These are phyloP conservation scores for Apis laboriosa DNA, from an alignment of 1,140 invertebrate genomes.

Conservation along the genomic window DNA sequence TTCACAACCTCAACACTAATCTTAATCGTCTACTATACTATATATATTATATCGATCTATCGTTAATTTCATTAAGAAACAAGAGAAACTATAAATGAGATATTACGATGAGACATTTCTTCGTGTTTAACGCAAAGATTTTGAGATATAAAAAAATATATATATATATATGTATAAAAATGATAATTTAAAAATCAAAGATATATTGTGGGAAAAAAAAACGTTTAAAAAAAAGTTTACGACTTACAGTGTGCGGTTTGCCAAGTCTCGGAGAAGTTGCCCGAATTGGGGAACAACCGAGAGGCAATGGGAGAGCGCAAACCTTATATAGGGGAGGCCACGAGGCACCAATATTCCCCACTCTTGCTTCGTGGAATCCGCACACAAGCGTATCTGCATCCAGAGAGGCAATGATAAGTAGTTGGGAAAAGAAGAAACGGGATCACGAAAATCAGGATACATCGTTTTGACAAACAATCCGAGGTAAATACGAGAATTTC, in stretches of 20 bases:
- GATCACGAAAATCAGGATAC: not conserved
- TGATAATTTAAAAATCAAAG: no score
- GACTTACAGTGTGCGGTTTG: conserved; percentile 73
- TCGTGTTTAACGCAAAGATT: no score
- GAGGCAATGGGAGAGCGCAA: conserved; percentile 66
- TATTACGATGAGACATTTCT: no score
- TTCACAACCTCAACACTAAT: not conserved
- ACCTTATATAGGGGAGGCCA: conserved; percentile 76
- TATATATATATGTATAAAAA: no score
- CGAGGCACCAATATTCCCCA: conserved; percentile 59
- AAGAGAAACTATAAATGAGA: no score
- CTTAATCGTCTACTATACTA: not conserved
- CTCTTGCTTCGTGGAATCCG: conserved; percentile 39
- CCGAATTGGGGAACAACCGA: conserved; percentile 77
- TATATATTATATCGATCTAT: no score
- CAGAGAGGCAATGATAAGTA: not conserved
- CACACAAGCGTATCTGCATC: not conserved
- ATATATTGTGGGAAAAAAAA: not conserved
- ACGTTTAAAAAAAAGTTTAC: not conserved
- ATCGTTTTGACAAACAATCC: no score
- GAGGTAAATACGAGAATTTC: no score
- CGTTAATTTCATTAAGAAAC: no score
- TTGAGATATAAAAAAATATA: no score
- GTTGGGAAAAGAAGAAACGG: conserved; percentile 2
- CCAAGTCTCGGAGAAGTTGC: conserved; percentile 77